phyloP scores from a whole-genome alignment of 1,140 invertebrate genomes.

The Drosophila baimaii region DNA sequence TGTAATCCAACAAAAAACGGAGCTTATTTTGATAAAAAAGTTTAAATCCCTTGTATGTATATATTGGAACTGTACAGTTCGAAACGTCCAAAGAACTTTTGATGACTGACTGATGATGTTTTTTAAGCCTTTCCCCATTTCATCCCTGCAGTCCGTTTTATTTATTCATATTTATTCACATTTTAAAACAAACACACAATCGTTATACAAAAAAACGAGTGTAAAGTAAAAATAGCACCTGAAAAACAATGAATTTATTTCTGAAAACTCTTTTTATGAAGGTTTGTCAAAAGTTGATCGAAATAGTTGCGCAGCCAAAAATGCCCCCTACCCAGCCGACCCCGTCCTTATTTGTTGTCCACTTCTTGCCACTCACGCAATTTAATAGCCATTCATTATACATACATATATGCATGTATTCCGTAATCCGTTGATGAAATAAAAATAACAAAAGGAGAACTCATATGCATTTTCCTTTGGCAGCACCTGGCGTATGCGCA shows the following conservation, averaged over 20 bases:
- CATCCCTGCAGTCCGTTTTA: not conserved
- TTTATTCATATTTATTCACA: not conserved
- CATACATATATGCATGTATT: too few relatives aligned
- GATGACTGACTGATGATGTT: not conserved
- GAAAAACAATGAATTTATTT: not conserved
- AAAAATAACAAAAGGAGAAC: slow-evolving; percentile 25
- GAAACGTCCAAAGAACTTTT: not conserved
- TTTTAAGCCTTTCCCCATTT: not conserved
- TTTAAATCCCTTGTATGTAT: not conserved
- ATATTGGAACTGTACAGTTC: not conserved
- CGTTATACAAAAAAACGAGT: not conserved
- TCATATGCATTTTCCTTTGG: slow-evolving; percentile 19
- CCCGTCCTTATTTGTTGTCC: not conserved
- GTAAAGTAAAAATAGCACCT: not conserved
- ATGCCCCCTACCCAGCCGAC: not conserved
- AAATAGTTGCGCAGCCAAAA: slow-evolving; percentile 5
- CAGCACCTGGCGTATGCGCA: slow-evolving; percentile 43
- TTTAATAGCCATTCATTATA: slow-evolving; percentile 18
- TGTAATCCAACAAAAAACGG: not conserved
- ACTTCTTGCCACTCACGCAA: not conserved
- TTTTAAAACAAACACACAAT: too few relatives aligned
- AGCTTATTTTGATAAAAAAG: not conserved
- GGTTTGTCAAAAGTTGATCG: slow-evolving; percentile 15
- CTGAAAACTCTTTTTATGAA: not conserved
- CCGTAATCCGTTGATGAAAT: slow-evolving; percentile 40